Conservation (phyloP, 2,888 invertebrate species). For the Apoda limacodes region DNA sequence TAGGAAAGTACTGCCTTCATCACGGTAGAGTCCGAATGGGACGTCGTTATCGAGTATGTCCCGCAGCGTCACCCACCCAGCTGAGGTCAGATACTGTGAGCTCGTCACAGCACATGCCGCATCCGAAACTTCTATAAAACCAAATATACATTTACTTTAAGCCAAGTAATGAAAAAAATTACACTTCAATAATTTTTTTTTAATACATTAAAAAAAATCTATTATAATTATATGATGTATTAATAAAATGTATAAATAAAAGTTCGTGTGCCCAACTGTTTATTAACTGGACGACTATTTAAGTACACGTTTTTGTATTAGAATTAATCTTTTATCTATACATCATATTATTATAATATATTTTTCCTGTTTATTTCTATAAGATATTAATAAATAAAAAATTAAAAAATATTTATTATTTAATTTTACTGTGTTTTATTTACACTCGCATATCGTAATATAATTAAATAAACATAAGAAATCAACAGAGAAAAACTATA, state of each 20-base stretch:
- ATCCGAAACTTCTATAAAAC: conserved; percentile 73
- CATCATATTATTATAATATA: neutral
- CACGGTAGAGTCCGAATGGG: conserved; percentile 82
- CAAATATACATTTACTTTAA: conserved; percentile 1
- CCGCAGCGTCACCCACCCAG: conserved; percentile 84
- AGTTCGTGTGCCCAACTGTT: too few relatives aligned
- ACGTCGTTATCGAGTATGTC: conserved; percentile 81
- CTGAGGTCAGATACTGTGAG: conserved; percentile 81
- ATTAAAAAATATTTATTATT: too few relatives aligned
- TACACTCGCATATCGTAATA: too few relatives aligned
- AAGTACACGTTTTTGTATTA: too few relatives aligned
- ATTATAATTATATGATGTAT: neutral
- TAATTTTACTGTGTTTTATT: too few relatives aligned
- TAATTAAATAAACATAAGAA: too few relatives aligned
- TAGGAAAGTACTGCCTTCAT: conserved; percentile 81
- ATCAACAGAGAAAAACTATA: too few relatives aligned
- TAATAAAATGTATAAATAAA: too few relatives aligned
- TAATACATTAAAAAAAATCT: too few relatives aligned
- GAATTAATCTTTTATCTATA: conserved; percentile 2
- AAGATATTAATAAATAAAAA: too few relatives aligned
- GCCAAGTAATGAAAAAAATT: conserved; percentile 1
- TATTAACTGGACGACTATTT: too few relatives aligned
- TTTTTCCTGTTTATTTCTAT: conserved; percentile 1
- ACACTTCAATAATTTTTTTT: neutral
- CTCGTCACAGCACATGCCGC: conserved; percentile 88